These are phyloP conservation scores for Diorhabda sublineata DNA, from an alignment of 1,140 invertebrate species.

Conservation along the genomic window DNA sequence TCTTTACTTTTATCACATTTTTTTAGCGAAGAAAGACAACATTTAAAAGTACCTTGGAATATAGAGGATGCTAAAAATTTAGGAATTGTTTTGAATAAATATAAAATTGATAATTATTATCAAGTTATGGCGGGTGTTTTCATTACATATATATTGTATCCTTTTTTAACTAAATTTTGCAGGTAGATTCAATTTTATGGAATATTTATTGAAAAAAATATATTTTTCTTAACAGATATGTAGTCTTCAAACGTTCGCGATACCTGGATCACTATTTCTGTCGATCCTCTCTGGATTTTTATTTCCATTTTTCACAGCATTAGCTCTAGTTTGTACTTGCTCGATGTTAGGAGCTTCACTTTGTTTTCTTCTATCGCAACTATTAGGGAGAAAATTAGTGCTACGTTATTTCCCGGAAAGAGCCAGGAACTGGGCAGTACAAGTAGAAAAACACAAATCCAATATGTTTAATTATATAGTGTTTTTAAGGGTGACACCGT, in stretches of 20 bases:
- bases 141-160: constrained; percentile 97
- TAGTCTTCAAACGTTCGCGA: constrained; percentile 98
- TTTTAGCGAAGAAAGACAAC: constrained; percentile 81
- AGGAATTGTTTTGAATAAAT: constrained; percentile 83
- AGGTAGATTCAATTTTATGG: background rate
- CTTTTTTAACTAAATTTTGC: constrained; percentile 55
- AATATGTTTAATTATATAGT: constrained; percentile 95
- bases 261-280: constrained; percentile 97
- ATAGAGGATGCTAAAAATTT: constrained; percentile 96
- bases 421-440: constrained; percentile 78
- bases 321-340: constrained; percentile 90
- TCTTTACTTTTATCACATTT: background rate
- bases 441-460: constrained; percentile 80
- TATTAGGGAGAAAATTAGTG: constrained; percentile 82
- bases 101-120: constrained; percentile 92
- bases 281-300: constrained; percentile 97
- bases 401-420: constrained; percentile 85
- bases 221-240: constrained; percentile 24
- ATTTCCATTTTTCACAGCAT: constrained; percentile 87
- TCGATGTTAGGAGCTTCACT: constrained; percentile 93
- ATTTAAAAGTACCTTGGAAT: constrained; percentile 88
- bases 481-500: constrained; percentile 94
- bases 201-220: constrained; percentile 8
- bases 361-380: constrained; percentile 89
- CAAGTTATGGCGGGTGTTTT: constrained; percentile 88